A percentile compares a stretch with the other conserved stretches of the same genome.
Conservation (phyloP, 92 coral and sea anemone genomes). For the Galaxea fascicularis region DNA sequence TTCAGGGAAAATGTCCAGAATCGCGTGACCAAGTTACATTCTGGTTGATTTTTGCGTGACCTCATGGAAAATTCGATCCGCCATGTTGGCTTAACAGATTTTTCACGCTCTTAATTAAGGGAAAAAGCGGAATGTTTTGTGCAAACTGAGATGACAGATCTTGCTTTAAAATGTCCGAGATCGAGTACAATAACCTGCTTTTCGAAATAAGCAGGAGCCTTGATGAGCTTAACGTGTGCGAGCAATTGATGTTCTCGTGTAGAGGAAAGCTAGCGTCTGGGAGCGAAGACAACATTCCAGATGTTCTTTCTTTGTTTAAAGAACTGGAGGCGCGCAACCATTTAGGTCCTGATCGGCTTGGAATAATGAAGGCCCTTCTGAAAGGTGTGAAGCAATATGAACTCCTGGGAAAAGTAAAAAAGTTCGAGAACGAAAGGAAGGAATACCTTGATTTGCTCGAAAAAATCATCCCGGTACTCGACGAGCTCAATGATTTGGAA, state of each 20-base stretch:
- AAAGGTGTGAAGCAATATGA: not conserved
- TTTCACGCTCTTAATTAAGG: too few species aligned
- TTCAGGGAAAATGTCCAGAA: too few species aligned
- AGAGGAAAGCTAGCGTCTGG: conserved; percentile 2
- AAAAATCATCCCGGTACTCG: not conserved
- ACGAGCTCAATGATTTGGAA: conserved; percentile 18
- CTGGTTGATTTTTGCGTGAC: too few species aligned
- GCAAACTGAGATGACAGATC: too few species aligned
- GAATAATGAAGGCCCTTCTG: not conserved
- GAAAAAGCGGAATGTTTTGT: too few species aligned
- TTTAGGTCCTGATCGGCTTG: conserved; percentile 9
- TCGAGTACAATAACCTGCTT: not conserved
- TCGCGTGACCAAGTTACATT: too few species aligned
- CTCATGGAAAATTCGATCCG: too few species aligned
- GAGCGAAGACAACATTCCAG: conserved; percentile 14
- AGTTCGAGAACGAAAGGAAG: conserved; percentile 14
- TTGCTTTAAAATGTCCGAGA: not conserved
- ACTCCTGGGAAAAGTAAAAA: not conserved
- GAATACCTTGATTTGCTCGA: not conserved
- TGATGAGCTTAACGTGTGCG: not conserved
- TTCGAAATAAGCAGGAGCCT: conserved; percentile 17
- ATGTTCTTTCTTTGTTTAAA: conserved; percentile 9
- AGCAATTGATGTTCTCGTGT: not conserved
- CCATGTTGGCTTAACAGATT: too few species aligned
- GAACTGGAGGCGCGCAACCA: not conserved